Evolutionary conservation across 2,113 vertebrate genomes (phyloP).

Genomic region (Aleadryas rufinucha): DNA sequence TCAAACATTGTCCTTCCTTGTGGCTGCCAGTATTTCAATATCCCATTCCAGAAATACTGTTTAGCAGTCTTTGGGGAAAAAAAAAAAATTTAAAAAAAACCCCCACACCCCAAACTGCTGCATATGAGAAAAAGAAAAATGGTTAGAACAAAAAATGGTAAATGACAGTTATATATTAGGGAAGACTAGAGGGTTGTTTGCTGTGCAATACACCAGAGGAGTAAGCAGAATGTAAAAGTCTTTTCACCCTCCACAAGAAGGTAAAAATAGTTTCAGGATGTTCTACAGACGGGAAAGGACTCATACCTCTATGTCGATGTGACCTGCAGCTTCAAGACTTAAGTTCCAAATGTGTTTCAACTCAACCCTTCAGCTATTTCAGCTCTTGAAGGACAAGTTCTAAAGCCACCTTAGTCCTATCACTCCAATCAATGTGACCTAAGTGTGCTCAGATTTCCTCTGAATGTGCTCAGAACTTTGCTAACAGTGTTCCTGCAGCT

Average conservation of each 20-base stretch:
- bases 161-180: neutral
- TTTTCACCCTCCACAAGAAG: neutral
- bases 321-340: neutral
- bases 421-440: neutral
- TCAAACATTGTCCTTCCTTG: neutral
- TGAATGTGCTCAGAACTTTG: neutral
- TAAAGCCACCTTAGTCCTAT: neutral
- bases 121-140: neutral
- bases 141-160: neutral
- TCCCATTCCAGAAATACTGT: neutral
- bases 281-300: neutral
- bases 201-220: neutral
- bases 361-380: neutral
- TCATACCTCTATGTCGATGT: accelerated
- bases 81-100: neutral
- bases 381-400: neutral
- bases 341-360: neutral
- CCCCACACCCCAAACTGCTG: neutral
- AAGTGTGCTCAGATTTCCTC: neutral
- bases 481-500: neutral
- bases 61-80: neutral
- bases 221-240: neutral
- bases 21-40: neutral
- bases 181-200: neutral
- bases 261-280: neutral